Conservation (phyloP, 1,140 invertebrate species). For the Heliconius nattereri region DNA sequence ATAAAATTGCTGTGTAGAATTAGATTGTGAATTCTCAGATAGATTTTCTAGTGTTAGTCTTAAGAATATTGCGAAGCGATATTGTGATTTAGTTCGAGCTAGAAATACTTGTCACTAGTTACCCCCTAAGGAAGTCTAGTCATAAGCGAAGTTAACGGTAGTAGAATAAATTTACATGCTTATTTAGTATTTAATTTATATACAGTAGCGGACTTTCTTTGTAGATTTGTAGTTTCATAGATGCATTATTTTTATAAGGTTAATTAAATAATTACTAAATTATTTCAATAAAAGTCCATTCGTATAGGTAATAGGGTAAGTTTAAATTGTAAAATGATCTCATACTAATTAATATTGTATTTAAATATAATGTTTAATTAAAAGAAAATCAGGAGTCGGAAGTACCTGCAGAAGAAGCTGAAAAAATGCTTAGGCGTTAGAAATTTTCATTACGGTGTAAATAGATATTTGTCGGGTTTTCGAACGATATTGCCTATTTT, state of each 20-base stretch:
- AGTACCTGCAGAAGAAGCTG: conserved; percentile 48
- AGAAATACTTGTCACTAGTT: conserved; percentile 36
- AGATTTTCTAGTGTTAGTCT: conserved; percentile 21
- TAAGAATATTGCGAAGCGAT: conserved; percentile 74
- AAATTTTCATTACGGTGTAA: not conserved
- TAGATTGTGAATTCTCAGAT: conserved; percentile 33
- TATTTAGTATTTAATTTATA: conserved; percentile 29
- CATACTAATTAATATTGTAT: not conserved
- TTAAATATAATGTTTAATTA: conserved; percentile 2
- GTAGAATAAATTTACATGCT: conserved; percentile 43
- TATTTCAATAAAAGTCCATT: conserved; percentile 26
- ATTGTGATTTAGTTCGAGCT: conserved; percentile 63
- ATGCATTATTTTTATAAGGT: conserved; percentile 37
- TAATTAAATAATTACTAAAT: conserved; percentile 21
- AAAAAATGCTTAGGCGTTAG: not conserved
- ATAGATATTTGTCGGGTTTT: conserved; percentile 1
- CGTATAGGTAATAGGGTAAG: conserved; percentile 8
- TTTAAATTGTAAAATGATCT: not conserved
- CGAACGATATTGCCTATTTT: not conserved
- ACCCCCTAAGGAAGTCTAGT: conserved; percentile 25
- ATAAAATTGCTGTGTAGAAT: conserved; percentile 31
- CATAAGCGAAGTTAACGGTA: conserved; percentile 32
- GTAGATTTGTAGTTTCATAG: conserved; percentile 38
- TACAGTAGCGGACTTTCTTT: conserved; percentile 31
- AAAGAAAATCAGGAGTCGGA: conserved; percentile 50